Conservation (phyloP, 92 coral and sea anemone genomes). For the Desmophyllum pertusum region DNA sequence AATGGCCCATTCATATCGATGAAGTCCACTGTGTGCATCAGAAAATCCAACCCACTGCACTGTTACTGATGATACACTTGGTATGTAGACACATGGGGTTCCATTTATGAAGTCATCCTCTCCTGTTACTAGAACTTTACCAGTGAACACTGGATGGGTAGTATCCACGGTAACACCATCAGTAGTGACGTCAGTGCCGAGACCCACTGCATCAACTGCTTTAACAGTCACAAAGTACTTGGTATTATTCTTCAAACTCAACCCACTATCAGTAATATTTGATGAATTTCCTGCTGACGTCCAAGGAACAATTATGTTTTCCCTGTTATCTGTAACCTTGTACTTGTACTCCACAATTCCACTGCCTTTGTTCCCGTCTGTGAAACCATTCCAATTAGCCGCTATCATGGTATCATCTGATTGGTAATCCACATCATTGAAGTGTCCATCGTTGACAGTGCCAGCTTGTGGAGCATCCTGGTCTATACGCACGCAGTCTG, state of each 20-base stretch:
- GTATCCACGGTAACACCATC: conserved; percentile 86
- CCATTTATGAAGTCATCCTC: conserved; percentile 58
- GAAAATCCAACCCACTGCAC: conserved; percentile 80
- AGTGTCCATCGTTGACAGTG: conserved; percentile 79
- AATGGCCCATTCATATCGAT: conserved; percentile 80
- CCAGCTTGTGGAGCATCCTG: conserved; percentile 91
- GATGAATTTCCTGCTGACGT: conserved; percentile 76
- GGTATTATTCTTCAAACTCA: conserved; percentile 46
- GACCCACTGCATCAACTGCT: conserved; percentile 82
- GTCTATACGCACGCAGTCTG: conserved; percentile 91
- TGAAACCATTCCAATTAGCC: conserved; percentile 89
- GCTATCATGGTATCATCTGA: conserved; percentile 62
- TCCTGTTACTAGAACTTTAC: conserved; percentile 72
- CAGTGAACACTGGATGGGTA: conserved; percentile 86
- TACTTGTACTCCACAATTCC: conserved; percentile 85
- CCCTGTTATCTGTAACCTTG: conserved; percentile 67
- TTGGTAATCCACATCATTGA: conserved; percentile 83
- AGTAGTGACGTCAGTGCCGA: conserved; percentile 53
- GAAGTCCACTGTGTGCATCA: conserved; percentile 87
- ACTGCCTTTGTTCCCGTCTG: conserved; percentile 91
- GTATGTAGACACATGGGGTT: conserved; percentile 65
- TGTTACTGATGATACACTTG: conserved; percentile 53
- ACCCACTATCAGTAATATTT: conserved; percentile 54
- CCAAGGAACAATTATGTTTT: conserved; percentile 67
- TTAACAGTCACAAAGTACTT: conserved; percentile 65